Percentiles rank a stretch among this genome's conserved stretches.
Evolutionary conservation across 1,140 invertebrate genomes (phyloP).

Genomic region (Latrodectus geometricus): DNA sequence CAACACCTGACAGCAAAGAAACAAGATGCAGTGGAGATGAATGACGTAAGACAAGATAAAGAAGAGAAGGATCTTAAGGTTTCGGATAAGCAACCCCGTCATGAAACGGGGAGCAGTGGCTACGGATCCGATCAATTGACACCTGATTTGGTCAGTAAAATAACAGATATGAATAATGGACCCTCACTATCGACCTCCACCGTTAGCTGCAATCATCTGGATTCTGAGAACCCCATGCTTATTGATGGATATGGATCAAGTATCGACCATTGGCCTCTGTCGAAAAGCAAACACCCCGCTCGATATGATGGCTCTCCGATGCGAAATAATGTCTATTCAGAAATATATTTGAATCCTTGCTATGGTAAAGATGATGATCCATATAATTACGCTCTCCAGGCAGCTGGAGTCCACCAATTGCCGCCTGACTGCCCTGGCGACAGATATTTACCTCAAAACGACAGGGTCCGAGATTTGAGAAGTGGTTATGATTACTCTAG

Average conservation of each 20-base stretch:
- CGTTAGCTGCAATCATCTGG: constrained; percentile 51
- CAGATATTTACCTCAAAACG: constrained; percentile 50
- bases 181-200: constrained; percentile 51
- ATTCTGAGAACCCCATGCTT: constrained; percentile 38
- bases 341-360: constrained; percentile 57
- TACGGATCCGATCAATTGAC: constrained; percentile 64
- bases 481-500: constrained; percentile 24
- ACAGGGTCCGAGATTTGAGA: constrained; percentile 54
- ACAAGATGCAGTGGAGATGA: constrained; percentile 56
- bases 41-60: constrained; percentile 47
- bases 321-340: constrained; percentile 32
- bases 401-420: constrained; percentile 26
- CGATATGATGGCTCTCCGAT: constrained; percentile 32
- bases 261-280: constrained; percentile 59
- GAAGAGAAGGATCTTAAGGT: constrained; percentile 63
- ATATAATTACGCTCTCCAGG: constrained; percentile 35
- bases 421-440: constrained; percentile 49
- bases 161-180: constrained; percentile 54
- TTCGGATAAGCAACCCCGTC: constrained; percentile 59
- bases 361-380: constrained; percentile 49
- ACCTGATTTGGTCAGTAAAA: constrained; percentile 64
- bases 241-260: constrained; percentile 53
- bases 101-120: constrained; percentile 64
- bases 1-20: constrained; percentile 52
- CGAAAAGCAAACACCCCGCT: constrained; percentile 6